phyloP scores from a whole-genome alignment of 2,113 vertebrate species.

The Cervus canadensis region DNA sequence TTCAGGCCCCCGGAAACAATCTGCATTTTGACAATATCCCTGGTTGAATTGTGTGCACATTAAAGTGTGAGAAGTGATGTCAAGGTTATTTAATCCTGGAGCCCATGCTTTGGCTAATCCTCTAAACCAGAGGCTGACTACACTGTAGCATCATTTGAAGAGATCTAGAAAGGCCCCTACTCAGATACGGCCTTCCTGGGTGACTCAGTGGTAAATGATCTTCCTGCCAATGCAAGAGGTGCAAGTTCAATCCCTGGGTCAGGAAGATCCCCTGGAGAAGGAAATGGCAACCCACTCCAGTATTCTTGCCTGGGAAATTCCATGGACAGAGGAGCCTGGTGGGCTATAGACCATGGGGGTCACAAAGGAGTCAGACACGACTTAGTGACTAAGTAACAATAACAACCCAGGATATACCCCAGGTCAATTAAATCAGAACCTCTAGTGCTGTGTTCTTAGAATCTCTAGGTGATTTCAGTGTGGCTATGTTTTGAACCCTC shows the following conservation, averaged over 20 bases:
- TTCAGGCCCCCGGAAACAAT: background rate
- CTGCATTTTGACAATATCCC: background rate
- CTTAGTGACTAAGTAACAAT: background rate
- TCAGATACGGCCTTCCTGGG: background rate
- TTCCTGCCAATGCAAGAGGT: background rate
- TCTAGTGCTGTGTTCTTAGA: background rate
- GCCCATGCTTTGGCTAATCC: background rate
- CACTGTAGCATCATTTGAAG: background rate
- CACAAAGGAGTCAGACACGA: rapidly evolving
- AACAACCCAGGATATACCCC: background rate
- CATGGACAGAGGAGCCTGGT: background rate
- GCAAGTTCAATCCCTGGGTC: background rate
- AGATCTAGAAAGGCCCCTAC: background rate
- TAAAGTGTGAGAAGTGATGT: background rate
- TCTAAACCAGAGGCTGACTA: background rate
- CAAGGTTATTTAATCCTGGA: background rate
- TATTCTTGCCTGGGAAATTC: background rate
- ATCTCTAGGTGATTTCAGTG: background rate
- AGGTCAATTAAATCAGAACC: background rate
- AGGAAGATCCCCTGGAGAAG: background rate
- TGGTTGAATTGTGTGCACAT: background rate
- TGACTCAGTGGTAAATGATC: background rate
- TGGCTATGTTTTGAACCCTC: background rate
- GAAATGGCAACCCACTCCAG: background rate
- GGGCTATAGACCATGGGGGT: background rate